Evolutionary conservation across 2,113 vertebrate species (phyloP), one percentile per base, ranked within the genome.

Genomic region (Oreochromis tanganicae): DNA sequence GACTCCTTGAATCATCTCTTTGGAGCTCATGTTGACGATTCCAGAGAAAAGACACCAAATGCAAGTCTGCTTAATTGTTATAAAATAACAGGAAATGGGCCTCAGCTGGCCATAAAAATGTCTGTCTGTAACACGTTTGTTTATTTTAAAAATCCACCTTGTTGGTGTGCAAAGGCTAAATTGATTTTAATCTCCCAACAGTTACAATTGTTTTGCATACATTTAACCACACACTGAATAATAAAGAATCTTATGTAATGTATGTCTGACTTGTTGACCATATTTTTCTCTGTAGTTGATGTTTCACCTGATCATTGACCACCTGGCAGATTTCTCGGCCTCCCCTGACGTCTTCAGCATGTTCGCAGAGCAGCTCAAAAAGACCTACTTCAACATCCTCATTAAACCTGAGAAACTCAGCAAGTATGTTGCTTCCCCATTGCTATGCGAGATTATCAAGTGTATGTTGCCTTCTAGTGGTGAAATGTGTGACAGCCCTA

Each of bases 361-460:
- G 99, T 99, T 99, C 82, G 94, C 94, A 1, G 98, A 99, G 91
- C 98, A 99, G 93, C 94, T 99, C 88, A 99, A 99, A 94, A 99
- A 99, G 92, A 97, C 97, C 0, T 99, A 99, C 94, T 99, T 97
- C 94, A 99, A 99, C 95, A 97, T 98, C 94, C 98, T 99, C 89
- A 99, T 99, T 91, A 99, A 98, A 85, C 98, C 98, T 0, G 97
- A 98, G 90, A 98, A 97, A 38, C 96, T 99, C 90, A 94, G 97
- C 95, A 99, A 99, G 99, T 99, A 94, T 93, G 98, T 98, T 36
- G 48, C 83, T 48, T 9, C 24, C 19, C 7, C 21, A 12, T 63
- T 2, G 4, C 81, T 6, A 1, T 34, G 7, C 13, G 80, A 27
- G 46, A 90, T 89, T 80, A 55, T 52, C 21, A 48, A 61, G 89